Evolutionary conservation across 2,113 vertebrate species (phyloP), one percentile per base, ranked within the genome.

Genomic region (Microtus montanus): DNA sequence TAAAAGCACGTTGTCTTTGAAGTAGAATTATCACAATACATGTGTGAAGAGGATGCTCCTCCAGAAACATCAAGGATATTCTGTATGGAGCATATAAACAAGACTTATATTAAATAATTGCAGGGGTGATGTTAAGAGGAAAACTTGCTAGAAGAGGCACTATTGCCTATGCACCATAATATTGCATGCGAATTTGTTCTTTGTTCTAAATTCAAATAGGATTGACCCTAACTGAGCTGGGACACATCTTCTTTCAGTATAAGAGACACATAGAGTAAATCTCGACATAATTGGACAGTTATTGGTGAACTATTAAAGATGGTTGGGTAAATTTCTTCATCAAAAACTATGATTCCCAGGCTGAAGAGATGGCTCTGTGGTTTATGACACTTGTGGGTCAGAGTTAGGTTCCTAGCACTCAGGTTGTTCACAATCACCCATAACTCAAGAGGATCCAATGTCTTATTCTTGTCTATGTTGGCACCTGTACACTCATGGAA

Each of bases 1-100:
- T 44, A n/a, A 85, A 96, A 86, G 22, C 47, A 93, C 87, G 54
- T 94, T 91, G 87, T 77, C 44, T 89, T 93, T 92, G 71, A 92
- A 82, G 66, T 3, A 35, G 78, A 96, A 85, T 86, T 94, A 74
- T 78, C 66, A 89, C 3, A 86, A 85, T 61, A 78, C 26, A 6
- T 78, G 3, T 90, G 75, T 44, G 22, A 75, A 19, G 15, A 93
- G 79, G 5, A 30, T 61, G 1, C 38, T 82, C 14, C 22, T 66
- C 82, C 70, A 94, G 82, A 75, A 66, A 75, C 35, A 19, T 52
- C n/a, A 96, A 88, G 28, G 20, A 52, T 87, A 78, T 74, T 96
- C 20, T 88, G 44, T n/a, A 64, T 35, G 28, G 93, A 75, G 41
- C 41, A 61, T 17, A 71, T 26, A 93, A 66, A 61, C 38, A 78